Evolutionary conservation across 2,113 vertebrate genomes (phyloP).

Genomic region (Oncorhynchus keta): DNA sequence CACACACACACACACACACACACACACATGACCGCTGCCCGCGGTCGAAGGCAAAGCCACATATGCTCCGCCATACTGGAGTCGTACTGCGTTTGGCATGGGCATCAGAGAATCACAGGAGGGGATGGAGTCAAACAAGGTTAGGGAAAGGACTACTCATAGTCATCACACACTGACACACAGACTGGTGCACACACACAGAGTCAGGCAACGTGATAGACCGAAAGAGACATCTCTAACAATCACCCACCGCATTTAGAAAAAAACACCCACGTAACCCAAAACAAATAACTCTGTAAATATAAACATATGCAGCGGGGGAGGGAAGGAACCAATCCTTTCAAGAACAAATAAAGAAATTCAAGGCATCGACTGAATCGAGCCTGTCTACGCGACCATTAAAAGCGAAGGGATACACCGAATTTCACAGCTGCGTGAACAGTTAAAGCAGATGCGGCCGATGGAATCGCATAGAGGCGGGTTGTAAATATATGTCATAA

Average conservation of each 20-base stretch:
- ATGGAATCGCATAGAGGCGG: conserved; percentile 66
- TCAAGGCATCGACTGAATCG: too few relatives aligned
- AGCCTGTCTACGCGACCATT: conserved; percentile 59
- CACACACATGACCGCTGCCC: not conserved
- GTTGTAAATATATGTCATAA: conserved; percentile 75
- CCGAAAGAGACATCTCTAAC: conserved; percentile 12
- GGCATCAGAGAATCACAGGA: conserved; percentile 20
- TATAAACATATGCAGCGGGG: conserved; percentile 54
- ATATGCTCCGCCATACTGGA: conserved; percentile 14
- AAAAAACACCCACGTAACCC: conserved; percentile 4
- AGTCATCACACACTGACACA: conserved; percentile 15
- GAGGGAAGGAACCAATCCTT: conserved; percentile 14
- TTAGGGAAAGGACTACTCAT: conserved; percentile 26
- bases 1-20: not conserved
- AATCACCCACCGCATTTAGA: conserved; percentile 8
- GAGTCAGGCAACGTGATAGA: too few relatives aligned
- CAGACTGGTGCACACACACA: conserved; percentile 26
- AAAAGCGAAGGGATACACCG: conserved; percentile 58
- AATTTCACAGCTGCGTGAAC: conserved; percentile 72
- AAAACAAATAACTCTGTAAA: conserved; percentile 42
- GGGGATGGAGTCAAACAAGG: conserved; percentile 20
- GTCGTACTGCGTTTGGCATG: conserved; percentile 19
- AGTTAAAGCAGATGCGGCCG: conserved; percentile 67
- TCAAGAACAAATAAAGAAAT: too few relatives aligned
- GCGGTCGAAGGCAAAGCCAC: not conserved